phyloP scores from a whole-genome alignment of 2,113 vertebrate species.

The Seriola aureovittata region DNA sequence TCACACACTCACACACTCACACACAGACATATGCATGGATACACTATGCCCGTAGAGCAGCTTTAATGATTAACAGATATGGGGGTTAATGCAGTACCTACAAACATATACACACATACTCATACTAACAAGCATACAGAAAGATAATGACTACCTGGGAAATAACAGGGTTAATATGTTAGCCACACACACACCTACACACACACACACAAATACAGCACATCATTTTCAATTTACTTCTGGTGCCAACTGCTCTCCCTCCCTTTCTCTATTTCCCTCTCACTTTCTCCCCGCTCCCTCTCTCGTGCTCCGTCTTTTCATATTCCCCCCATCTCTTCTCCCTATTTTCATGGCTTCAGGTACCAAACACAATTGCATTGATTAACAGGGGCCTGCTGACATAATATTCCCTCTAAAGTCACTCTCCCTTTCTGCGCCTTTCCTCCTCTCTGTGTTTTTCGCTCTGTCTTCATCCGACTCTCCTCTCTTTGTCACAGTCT shows the following conservation, averaged over 20 bases:
- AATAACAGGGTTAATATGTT: constrained; percentile 80
- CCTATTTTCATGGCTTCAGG: constrained; percentile 78
- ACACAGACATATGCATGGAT: constrained; percentile 56
- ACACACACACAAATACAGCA: constrained; percentile 69
- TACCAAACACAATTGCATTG: constrained; percentile 79
- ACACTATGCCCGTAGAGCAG: constrained; percentile 51
- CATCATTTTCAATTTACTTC: constrained; percentile 86
- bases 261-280: constrained; percentile 64
- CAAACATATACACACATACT: constrained; percentile 46
- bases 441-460: constrained; percentile 49
- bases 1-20: constrained; percentile 22
- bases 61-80: constrained; percentile 66
- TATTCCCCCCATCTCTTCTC: constrained; percentile 66
- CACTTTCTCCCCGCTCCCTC: constrained; percentile 54
- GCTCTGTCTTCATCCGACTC: constrained; percentile 54
- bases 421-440: constrained; percentile 34
- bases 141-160: constrained; percentile 80
- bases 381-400: constrained; percentile 78
- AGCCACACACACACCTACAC: constrained; percentile 54
- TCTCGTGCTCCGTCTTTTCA: constrained; percentile 61
- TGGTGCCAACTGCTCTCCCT: constrained; percentile 72
- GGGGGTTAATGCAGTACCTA: constrained; percentile 65
- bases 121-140: constrained; percentile 46
- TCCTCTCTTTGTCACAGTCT: constrained; percentile 65
- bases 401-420: constrained; percentile 75